A percentile compares a stretch with the other conserved stretches of the same genome.
phyloP scores from a whole-genome alignment of 2,888 invertebrate genomes.

The Nebria brevicollis region DNA sequence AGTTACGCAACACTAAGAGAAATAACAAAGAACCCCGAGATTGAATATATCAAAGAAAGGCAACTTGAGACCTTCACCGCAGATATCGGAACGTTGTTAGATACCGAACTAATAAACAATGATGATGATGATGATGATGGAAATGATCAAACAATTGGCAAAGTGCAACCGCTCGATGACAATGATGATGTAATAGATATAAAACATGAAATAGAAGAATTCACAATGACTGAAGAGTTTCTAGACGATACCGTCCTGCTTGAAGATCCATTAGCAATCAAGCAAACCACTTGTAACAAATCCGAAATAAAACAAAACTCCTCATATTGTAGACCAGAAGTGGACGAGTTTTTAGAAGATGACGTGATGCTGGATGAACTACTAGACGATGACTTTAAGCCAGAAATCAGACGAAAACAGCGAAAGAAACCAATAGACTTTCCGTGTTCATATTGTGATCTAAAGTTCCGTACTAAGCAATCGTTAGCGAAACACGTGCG shows the following conservation, averaged over 20 bases:
- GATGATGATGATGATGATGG: background rate
- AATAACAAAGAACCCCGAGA: conserved; percentile 41
- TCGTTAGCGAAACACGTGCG: conserved; percentile 22
- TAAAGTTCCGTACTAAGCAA: conserved; percentile 8
- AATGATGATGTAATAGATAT: background rate
- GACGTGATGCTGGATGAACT: background rate
- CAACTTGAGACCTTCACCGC: background rate
- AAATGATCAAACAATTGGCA: background rate
- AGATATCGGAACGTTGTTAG: background rate
- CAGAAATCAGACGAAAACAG: conserved; percentile 7
- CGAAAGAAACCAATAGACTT: conserved; percentile 10
- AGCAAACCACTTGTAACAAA: background rate
- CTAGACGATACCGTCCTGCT: background rate
- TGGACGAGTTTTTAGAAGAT: conserved; percentile 13
- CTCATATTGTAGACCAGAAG: background rate
- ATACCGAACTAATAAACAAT: background rate
- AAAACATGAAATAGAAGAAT: background rate
- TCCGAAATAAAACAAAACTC: background rate
- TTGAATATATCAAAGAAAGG: conserved; percentile 42
- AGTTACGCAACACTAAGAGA: conserved; percentile 46
- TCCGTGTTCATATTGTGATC: conserved; percentile 21
- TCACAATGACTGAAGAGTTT: conserved; percentile 2
- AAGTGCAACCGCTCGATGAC: background rate
- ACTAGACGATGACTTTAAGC: background rate
- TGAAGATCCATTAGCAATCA: background rate